Evolutionary conservation across 2,797 vertebrate genomes (phyloP).

Genomic region (Parambassis ranga): DNA sequence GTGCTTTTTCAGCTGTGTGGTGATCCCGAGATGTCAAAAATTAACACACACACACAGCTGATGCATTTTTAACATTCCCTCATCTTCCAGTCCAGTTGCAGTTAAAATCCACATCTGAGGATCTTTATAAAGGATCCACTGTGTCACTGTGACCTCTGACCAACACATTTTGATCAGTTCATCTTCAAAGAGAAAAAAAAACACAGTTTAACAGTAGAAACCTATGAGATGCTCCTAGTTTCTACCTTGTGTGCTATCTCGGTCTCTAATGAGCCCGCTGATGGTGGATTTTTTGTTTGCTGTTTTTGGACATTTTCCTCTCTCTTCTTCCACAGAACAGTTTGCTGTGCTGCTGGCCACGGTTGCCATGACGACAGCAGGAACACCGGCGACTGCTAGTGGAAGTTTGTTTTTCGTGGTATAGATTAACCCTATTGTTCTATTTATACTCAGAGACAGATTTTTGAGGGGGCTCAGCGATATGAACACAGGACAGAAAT

Average conservation of each 20-base stretch:
- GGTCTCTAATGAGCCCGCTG: conserved; percentile 36
- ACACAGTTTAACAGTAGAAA: too few relatives aligned
- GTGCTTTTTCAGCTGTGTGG: conserved; percentile 24
- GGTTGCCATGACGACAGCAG: conserved; percentile 67
- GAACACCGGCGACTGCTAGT: conserved; percentile 4
- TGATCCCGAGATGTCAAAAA: not conserved
- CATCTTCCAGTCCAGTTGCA: too few relatives aligned
- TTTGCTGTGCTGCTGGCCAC: conserved; percentile 7
- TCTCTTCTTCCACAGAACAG: not conserved
- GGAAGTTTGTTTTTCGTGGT: conserved; percentile 40
- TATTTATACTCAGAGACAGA: not conserved
- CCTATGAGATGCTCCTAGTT: not conserved
- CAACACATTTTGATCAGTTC: too few relatives aligned
- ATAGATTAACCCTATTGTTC: conserved; percentile 39
- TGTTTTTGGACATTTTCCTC: conserved; percentile 2
- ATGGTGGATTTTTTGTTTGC: conserved; percentile 11
- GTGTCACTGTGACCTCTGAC: too few relatives aligned
- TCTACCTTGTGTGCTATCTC: not conserved
- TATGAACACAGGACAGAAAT: conserved; percentile 13
- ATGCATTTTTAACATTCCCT: too few relatives aligned
- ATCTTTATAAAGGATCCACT: too few relatives aligned
- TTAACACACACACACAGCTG: too few relatives aligned
- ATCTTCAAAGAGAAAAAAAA: not conserved
- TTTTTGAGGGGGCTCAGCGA: conserved; percentile 3
- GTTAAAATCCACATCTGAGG: too few relatives aligned